phyloP scores from a whole-genome alignment of 2,888 invertebrate genomes.

The Leucophora obtusa region DNA sequence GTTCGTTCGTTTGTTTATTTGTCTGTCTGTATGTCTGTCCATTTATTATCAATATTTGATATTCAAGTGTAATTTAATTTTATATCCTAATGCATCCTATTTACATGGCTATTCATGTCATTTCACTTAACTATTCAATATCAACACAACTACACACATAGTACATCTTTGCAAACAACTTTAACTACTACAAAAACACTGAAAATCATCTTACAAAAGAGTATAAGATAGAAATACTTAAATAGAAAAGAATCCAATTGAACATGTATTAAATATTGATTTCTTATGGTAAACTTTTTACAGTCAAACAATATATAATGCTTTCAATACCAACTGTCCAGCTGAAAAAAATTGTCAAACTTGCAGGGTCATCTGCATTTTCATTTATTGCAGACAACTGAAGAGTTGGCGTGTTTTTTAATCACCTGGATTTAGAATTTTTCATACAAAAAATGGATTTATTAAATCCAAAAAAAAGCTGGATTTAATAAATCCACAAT shows the following conservation, averaged over 20 bases:
- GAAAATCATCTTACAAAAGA: not conserved
- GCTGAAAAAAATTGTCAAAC: too few species aligned
- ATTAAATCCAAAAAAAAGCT: too few species aligned
- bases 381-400: too few species aligned
- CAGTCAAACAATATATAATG: too few species aligned
- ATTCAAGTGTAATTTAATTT: slow-evolving; percentile 59
- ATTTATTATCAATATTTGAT: slow-evolving; percentile 41
- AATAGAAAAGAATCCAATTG: slow-evolving; percentile 10
- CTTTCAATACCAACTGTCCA: too few species aligned
- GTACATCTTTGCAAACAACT: too few species aligned
- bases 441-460: too few species aligned
- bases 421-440: too few species aligned
- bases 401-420: too few species aligned
- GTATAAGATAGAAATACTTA: not conserved
- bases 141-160: not conserved
- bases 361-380: too few species aligned
- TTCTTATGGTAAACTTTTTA: slow-evolving; percentile 23
- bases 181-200: too few species aligned
- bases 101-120: slow-evolving; percentile 41
- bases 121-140: slow-evolving; percentile 3
- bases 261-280: slow-evolving; percentile 31
- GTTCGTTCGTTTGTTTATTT: not conserved
- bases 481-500: too few species aligned
- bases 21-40: not conserved
- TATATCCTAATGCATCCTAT: slow-evolving; percentile 45